Conservation (phyloP, 1,140 invertebrate species). For the Fopius arisanus region DNA sequence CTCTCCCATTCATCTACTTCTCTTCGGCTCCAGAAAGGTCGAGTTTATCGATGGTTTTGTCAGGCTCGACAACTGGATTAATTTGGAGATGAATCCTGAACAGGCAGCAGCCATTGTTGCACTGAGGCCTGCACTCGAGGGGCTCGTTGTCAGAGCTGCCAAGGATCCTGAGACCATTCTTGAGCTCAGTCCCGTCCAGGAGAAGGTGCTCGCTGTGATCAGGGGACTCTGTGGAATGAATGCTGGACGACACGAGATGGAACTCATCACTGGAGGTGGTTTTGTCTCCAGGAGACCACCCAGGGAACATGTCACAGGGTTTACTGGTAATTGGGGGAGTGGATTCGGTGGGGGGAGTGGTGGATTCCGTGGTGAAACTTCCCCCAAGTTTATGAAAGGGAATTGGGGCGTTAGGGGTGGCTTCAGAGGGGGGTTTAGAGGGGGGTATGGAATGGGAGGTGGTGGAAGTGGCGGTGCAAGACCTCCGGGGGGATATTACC, state of each 20-base stretch:
- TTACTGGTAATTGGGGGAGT: slow-evolving; percentile 43
- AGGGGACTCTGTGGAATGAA: slow-evolving; percentile 76
- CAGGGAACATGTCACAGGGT: slow-evolving; percentile 48
- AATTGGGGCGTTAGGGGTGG: slow-evolving; percentile 33
- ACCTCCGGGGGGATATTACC: background rate
- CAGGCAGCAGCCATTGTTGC: slow-evolving; percentile 84
- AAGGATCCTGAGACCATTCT: slow-evolving; percentile 78
- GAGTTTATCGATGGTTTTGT: slow-evolving; percentile 78
- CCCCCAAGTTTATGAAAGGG: background rate
- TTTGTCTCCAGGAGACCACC: slow-evolving; percentile 61
- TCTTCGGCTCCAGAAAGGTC: slow-evolving; percentile 91
- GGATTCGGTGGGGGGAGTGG: slow-evolving; percentile 51
- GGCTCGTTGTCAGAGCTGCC: slow-evolving; percentile 80
- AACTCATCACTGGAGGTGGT: slow-evolving; percentile 61
- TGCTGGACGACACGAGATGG: slow-evolving; percentile 75
- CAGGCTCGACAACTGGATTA: slow-evolving; percentile 91
- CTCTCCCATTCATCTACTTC: slow-evolving; percentile 88
- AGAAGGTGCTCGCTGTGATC: slow-evolving; percentile 71
- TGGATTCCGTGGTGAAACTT: slow-evolving; percentile 36
- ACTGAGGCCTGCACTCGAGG: slow-evolving; percentile 87
- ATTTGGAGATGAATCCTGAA: slow-evolving; percentile 82
- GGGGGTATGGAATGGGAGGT: slow-evolving; percentile 13
- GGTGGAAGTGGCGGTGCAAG: background rate
- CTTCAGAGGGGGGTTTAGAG: slow-evolving; percentile 32
- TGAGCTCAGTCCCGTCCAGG: slow-evolving; percentile 66